Percentiles rank a stretch among this genome's conserved stretches.
phyloP scores from a whole-genome alignment of 2,113 vertebrate species.

The Sciurus niger region DNA sequence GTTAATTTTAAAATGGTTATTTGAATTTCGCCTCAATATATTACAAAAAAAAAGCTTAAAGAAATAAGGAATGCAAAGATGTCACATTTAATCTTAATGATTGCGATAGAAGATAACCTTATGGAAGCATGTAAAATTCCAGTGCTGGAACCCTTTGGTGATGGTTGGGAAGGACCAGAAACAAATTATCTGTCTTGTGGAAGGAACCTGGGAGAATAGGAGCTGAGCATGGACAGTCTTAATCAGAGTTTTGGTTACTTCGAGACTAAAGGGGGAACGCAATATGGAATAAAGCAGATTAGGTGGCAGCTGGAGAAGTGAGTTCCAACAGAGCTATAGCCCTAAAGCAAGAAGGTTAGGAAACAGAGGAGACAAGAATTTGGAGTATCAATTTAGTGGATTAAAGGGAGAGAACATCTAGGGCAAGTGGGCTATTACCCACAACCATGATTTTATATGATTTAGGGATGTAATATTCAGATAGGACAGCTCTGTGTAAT shows the following conservation, averaged over 20 bases:
- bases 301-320: background rate
- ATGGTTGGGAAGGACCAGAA: background rate
- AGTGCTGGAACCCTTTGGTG: background rate
- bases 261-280: background rate
- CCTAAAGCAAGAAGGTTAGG: background rate
- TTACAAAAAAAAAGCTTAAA: background rate
- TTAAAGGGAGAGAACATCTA: background rate
- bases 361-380: background rate
- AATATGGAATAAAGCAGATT: background rate
- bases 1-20: background rate
- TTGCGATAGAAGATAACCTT: background rate
- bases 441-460: background rate
- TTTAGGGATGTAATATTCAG: background rate
- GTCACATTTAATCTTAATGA: background rate
- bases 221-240: background rate
- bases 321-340: background rate
- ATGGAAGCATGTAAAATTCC: background rate
- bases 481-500: background rate
- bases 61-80: background rate
- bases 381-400: background rate
- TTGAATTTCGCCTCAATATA: background rate
- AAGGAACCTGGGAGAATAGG: background rate
- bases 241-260: background rate
- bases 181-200: background rate
- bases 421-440: background rate